A percentile compares a stretch with the other conserved stretches of the same genome.
Conservation (phyloP, 2,113 vertebrate species). For the Hipposideros armiger region DNA sequence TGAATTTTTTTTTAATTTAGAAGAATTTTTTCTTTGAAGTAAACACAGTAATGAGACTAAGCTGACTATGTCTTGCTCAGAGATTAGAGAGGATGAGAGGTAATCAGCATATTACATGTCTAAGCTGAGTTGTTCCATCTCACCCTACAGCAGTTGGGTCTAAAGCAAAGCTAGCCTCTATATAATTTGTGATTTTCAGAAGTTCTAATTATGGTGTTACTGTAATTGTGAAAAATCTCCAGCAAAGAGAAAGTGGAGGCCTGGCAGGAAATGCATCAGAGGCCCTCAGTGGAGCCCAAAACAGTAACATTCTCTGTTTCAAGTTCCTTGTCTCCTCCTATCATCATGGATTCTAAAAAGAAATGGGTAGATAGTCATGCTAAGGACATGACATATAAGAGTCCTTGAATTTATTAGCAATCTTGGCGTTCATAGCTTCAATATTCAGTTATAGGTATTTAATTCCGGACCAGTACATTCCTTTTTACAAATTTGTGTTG, state of each 20-base stretch:
- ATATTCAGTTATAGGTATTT: constrained; percentile 5
- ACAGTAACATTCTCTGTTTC: neutral
- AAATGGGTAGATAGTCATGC: neutral
- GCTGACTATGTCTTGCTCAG: neutral
- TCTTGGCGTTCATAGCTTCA: neutral
- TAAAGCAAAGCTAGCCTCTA: neutral
- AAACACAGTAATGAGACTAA: neutral
- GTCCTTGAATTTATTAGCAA: neutral
- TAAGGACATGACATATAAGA: neutral
- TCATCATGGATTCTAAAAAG: neutral
- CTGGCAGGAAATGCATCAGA: neutral
- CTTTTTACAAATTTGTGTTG: constrained; percentile 35
- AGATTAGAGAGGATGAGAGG: neutral
- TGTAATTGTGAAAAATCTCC: constrained; percentile 33
- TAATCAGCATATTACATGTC: neutral
- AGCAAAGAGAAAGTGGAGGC: neutral
- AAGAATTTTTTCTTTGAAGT: neutral
- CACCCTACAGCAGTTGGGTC: neutral
- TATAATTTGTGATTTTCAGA: constrained; percentile 38
- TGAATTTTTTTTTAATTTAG: neutral
- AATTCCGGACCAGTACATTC: neutral
- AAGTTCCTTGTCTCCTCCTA: neutral
- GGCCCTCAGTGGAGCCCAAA: neutral
- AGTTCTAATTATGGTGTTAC: neutral
- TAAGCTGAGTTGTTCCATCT: neutral